A percentile compares a stretch with the other conserved stretches of the same genome.
phyloP scores from a whole-genome alignment of 2,888 invertebrate genomes.

The Pandemis heparana region DNA sequence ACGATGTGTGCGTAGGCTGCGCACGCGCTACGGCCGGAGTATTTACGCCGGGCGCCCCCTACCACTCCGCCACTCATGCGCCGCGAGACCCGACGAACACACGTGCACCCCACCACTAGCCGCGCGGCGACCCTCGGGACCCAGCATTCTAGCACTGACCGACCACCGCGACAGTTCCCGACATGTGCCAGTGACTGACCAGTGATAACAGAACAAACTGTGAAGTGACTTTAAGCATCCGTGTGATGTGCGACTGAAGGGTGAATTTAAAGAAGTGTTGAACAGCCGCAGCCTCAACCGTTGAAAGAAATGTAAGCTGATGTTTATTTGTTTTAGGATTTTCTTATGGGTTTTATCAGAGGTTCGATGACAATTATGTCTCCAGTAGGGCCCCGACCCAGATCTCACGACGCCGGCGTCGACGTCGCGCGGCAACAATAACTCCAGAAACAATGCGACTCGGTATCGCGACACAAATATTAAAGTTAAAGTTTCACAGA shows the following conservation, averaged over 20 bases:
- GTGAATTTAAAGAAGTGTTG: slow-evolving; percentile 63
- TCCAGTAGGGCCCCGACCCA: slow-evolving; percentile 75
- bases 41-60: slow-evolving; percentile 84
- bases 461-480: slow-evolving; percentile 77
- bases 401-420: slow-evolving; percentile 76
- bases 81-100: slow-evolving; percentile 78
- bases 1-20: slow-evolving; percentile 69
- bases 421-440: slow-evolving; percentile 65
- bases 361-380: slow-evolving; percentile 43
- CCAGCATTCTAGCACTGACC: slow-evolving; percentile 56
- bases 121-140: slow-evolving; percentile 66
- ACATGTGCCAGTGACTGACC: slow-evolving; percentile 78
- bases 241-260: slow-evolving; percentile 80
- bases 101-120: slow-evolving; percentile 76
- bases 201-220: slow-evolving; percentile 67
- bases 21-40: slow-evolving; percentile 78
- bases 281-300: slow-evolving; percentile 81
- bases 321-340: slow-evolving; percentile 61
- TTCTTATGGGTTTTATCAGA: slow-evolving; percentile 15
- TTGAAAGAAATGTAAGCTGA: slow-evolving; percentile 80
- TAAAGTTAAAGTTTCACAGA: slow-evolving; percentile 78
- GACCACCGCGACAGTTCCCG: slow-evolving; percentile 63
- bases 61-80: slow-evolving; percentile 84
- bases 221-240: slow-evolving; percentile 74
- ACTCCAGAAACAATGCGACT: slow-evolving; percentile 74